These are phyloP conservation scores for Actenoides lindsayi DNA, from an alignment of 2,113 vertebrate species.

Conservation along the genomic window DNA sequence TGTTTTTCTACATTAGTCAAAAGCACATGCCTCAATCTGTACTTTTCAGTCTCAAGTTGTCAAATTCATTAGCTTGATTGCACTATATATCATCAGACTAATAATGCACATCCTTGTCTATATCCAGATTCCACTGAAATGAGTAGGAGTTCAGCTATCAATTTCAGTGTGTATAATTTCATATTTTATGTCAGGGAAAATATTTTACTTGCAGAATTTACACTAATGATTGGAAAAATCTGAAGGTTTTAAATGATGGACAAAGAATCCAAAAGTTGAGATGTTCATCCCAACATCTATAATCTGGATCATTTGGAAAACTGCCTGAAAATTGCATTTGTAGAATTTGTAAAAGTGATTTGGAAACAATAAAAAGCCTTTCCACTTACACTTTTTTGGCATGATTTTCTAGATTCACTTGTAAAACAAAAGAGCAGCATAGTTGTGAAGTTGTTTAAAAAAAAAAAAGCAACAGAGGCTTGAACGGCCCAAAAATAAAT, in stretches of 20 bases:
- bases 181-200: background rate
- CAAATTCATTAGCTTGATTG: constrained; percentile 52
- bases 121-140: background rate
- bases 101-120: background rate
- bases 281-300: background rate
- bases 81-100: background rate
- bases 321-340: background rate
- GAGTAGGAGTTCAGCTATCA: background rate
- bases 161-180: background rate
- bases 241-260: background rate
- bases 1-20: constrained; percentile 1
- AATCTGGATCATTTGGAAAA: background rate
- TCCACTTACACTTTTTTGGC: background rate
- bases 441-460: background rate
- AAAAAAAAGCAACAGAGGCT: background rate
- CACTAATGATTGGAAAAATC: background rate
- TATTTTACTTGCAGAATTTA: background rate
- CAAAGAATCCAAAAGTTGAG: background rate
- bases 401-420: background rate
- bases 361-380: background rate
- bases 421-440: background rate
- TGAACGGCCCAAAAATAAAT: background rate
- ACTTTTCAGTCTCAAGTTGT: background rate
- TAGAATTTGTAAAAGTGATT: background rate
- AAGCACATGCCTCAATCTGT: background rate